Evolutionary conservation across 2,888 invertebrate genomes (phyloP).

Genomic region (Zhengitettix transpicula): DNA sequence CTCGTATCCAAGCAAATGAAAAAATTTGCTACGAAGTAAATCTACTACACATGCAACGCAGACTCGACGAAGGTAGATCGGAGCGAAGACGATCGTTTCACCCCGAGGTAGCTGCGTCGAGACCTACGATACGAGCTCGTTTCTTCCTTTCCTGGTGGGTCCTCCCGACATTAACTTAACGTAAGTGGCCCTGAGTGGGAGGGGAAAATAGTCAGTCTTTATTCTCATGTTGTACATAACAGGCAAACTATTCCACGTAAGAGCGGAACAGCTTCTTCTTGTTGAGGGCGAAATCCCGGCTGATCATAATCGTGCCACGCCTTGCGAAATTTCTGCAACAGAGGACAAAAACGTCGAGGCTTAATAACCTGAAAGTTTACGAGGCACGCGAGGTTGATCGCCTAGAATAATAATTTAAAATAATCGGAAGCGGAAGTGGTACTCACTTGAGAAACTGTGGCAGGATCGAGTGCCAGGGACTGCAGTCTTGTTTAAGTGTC

Average conservation of each 20-base stretch:
- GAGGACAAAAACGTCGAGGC: constrained; percentile 11
- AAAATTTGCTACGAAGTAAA: too few relatives aligned
- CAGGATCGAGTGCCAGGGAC: constrained; percentile 73
- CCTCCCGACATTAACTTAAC: neutral
- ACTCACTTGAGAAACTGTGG: constrained; percentile 84
- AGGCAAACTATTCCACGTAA: constrained; percentile 32
- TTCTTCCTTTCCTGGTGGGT: neutral
- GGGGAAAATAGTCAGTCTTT: neutral
- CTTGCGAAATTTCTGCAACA: constrained; percentile 62
- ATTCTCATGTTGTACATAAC: neutral
- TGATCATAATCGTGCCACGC: constrained; percentile 75
- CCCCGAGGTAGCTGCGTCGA: too few relatives aligned
- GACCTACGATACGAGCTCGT: too few relatives aligned
- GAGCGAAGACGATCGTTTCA: too few relatives aligned
- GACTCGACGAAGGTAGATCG: too few relatives aligned
- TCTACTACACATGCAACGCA: too few relatives aligned
- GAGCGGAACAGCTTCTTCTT: constrained; percentile 84
- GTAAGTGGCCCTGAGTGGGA: neutral
- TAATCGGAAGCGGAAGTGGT: constrained; percentile 4
- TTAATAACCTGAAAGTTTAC: too few relatives aligned
- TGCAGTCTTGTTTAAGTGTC: constrained; percentile 70
- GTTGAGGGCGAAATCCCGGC: constrained; percentile 72
- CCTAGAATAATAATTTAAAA: too few relatives aligned
- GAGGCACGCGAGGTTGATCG: too few relatives aligned
- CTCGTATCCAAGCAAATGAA: too few relatives aligned